Base-by-base conservation (phyloP, 2,797 vertebrate species). In the Eupleurogrammus muticus region DNA sequence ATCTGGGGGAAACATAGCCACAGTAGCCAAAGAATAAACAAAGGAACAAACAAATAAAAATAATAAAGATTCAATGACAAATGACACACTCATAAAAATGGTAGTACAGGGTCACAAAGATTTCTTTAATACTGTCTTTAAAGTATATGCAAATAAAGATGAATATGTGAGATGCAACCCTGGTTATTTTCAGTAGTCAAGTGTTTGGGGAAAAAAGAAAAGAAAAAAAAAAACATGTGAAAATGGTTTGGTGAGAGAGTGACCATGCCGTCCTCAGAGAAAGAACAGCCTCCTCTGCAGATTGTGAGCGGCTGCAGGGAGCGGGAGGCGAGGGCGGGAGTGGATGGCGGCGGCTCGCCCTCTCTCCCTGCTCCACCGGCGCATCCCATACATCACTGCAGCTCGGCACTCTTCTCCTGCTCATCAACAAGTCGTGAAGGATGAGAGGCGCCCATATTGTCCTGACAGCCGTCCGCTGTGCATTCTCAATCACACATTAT, bases 401-500 rank as follows among this genome's bases (percentile, higher is more conserved):
- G 92, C 85, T 71, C 73, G 66, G 71, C 83, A 38, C 86, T 91
- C 86, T 82, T 91, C 93, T 95, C 92, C 93, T 89, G 94, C 95
- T 96, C 96, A 97, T 97, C 97, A 97, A 97, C 97, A 97, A 97
- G 96, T 98, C 95, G 80, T 95, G 95, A 96, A 95, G 95, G 96
- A 97, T 96, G 96, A 96, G 96, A 96, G 96, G 96, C 96, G 95
- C 94, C 96, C 97, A 96, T 97, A 97, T 97, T 97, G 97, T 95
- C 95, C 96, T 96, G 97, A 98, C 97, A 98, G 96, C 95, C 94
- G 57, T 83, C 83, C 76, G 94, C 94, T 90, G 93, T 91, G 94
- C 95, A 95, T 96, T 96, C 96, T 98, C 97, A 97, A 98, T 97
- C 97, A 97, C 95, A 96, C 96, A 98, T 99, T 98, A 98, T 99